Conservation (phyloP, 2,797 vertebrate species). For the Xerus rutilus region DNA sequence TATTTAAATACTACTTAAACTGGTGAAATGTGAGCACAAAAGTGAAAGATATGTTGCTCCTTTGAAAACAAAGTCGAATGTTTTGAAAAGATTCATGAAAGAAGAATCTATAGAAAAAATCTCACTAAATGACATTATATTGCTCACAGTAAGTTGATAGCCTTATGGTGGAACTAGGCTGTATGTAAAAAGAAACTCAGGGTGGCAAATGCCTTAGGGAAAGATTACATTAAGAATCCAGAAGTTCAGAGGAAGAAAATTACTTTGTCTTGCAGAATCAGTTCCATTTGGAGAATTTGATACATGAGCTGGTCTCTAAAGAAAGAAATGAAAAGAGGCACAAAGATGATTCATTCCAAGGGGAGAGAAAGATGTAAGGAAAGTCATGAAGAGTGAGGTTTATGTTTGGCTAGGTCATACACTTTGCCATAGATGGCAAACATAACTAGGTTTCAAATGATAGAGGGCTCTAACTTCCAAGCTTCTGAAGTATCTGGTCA, state of each 20-base stretch:
- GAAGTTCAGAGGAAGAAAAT: slow-evolving; percentile 7
- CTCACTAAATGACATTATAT: neutral
- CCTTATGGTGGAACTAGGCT: neutral
- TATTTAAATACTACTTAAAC: slow-evolving; percentile 36
- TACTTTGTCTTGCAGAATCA: neutral
- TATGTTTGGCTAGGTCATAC: neutral
- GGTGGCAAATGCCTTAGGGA: neutral
- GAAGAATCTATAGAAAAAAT: neutral
- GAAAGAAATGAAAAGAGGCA: neutral
- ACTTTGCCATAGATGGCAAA: neutral
- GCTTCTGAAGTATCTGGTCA: slow-evolving; percentile 17
- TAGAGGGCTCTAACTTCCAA: neutral
- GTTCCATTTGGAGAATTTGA: neutral
- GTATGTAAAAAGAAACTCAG: neutral
- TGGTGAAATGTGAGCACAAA: neutral
- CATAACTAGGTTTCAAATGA: neutral
- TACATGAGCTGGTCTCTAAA: slow-evolving; percentile 6
- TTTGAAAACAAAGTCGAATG: slow-evolving; percentile 34
- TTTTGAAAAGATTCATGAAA: neutral
- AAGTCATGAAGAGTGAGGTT: neutral
- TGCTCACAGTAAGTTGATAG: neutral
- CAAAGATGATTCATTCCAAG: slow-evolving; percentile 5
- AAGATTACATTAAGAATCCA: slow-evolving; percentile 33
- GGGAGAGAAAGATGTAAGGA: neutral
- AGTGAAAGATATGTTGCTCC: slow-evolving; percentile 6